Conservation (phyloP, 2,888 invertebrate species). For the Phortica okadai region DNA sequence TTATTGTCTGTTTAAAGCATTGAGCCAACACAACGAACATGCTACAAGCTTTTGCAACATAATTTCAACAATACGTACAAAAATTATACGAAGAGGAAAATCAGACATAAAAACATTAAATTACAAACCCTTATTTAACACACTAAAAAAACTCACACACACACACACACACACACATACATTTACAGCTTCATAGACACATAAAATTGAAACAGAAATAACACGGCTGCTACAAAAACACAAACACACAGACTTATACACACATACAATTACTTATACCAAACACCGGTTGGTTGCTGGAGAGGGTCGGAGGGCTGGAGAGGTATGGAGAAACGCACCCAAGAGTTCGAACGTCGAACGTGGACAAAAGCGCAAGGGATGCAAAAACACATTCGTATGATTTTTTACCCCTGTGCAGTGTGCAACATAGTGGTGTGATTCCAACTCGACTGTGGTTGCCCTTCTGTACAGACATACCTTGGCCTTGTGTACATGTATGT, state of each 20-base stretch:
- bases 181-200: conserved; percentile 22
- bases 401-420: conserved; percentile 60
- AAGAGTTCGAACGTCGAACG: not conserved
- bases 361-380: conserved; percentile 54
- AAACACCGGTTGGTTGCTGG: not conserved
- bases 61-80: conserved; percentile 69
- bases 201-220: conserved; percentile 27
- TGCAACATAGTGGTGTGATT: conserved; percentile 36
- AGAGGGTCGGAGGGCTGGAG: not conserved
- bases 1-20: not conserved
- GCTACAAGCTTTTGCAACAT: conserved; percentile 59
- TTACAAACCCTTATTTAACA: conserved; percentile 72
- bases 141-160: conserved; percentile 49
- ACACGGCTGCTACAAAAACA: conserved; percentile 18
- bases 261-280: not conserved
- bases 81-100: conserved; percentile 58
- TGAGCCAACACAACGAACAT: conserved; percentile 4
- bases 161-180: conserved; percentile 15
- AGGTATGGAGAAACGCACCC: not conserved
- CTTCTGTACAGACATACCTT: not conserved
- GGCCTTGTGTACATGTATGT: conserved; percentile 33
- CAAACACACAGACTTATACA: conserved; percentile 1
- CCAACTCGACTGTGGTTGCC: conserved; percentile 16
- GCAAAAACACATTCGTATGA: conserved; percentile 63
- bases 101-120: conserved; percentile 74